Evolutionary conservation across 2,113 vertebrate species (phyloP).

Genomic region (Gracilinanus agilis): DNA sequence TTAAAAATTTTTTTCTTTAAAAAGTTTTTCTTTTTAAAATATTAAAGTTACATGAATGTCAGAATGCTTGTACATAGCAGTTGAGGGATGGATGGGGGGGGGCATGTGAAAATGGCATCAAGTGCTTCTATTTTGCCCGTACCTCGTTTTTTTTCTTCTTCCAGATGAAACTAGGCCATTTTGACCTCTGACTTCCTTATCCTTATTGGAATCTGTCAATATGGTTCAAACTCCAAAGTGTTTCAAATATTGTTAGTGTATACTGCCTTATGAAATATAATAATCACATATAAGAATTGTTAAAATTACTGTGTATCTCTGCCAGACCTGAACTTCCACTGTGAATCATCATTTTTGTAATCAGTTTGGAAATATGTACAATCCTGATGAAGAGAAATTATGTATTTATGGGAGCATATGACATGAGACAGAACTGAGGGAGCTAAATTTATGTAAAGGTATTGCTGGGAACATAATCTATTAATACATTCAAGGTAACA

Average conservation of each 20-base stretch:
- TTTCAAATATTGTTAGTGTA: neutral
- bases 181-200: neutral
- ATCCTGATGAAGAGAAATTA: conserved; percentile 16
- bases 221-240: neutral
- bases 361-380: conserved; percentile 49
- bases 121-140: neutral
- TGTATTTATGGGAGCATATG: conserved; percentile 37
- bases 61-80: neutral
- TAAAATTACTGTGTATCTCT: conserved; percentile 35
- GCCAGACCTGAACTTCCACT: conserved; percentile 39
- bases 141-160: neutral
- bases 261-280: neutral
- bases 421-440: conserved; percentile 57
- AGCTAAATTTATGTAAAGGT: conserved; percentile 72
- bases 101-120: neutral
- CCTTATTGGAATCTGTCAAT: neutral
- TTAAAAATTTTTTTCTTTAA: too few species aligned
- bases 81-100: too few species aligned
- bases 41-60: neutral
- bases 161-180: neutral
- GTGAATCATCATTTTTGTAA: conserved; percentile 32
- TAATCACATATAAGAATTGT: conserved; percentile 39
- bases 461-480: conserved; percentile 59
- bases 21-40: neutral
- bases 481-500: conserved; percentile 71